These are phyloP conservation scores for Drymodes brunneopygia DNA, from an alignment of 2,113 vertebrate species.

Conservation along the genomic window DNA sequence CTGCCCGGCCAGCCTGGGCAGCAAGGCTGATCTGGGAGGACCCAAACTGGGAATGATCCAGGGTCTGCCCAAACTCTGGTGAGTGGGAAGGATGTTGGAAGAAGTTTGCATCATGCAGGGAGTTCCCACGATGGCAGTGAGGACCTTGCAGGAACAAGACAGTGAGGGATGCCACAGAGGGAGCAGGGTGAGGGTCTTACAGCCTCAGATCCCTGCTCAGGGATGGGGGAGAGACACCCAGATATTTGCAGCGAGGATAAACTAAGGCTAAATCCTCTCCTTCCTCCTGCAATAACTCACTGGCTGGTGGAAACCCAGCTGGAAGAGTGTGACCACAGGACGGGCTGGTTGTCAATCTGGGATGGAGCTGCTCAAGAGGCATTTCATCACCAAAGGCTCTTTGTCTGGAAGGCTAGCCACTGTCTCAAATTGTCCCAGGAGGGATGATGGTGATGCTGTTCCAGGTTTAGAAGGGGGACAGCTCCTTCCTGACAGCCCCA, in stretches of 20 bases:
- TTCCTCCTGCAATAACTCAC: not conserved
- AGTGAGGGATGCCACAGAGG: not conserved
- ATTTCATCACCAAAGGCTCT: not conserved
- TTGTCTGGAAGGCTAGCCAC: not conserved
- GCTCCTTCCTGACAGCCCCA: not conserved
- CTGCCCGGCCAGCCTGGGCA: not conserved
- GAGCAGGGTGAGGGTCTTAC: not conserved
- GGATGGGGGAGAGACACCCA: fast-evolving
- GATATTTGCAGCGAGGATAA: not conserved
- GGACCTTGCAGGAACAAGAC: not conserved
- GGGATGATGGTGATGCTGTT: not conserved
- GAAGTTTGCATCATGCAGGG: no score
- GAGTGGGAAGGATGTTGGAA: not conserved
- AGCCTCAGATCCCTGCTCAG: fast-evolving
- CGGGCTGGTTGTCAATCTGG: fast-evolving
- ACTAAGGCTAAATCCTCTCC: not conserved
- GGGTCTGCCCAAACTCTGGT: not conserved
- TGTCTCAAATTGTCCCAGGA: not conserved
- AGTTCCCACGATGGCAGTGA: not conserved
- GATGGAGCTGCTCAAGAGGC: not conserved
- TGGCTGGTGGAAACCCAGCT: not conserved
- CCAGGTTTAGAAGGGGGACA: not conserved
- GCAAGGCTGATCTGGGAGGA: not conserved
- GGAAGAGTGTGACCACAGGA: not conserved
- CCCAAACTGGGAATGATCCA: fast-evolving